Conservation (phyloP, 2,113 vertebrate species). For the Tupaia chinensis region DNA sequence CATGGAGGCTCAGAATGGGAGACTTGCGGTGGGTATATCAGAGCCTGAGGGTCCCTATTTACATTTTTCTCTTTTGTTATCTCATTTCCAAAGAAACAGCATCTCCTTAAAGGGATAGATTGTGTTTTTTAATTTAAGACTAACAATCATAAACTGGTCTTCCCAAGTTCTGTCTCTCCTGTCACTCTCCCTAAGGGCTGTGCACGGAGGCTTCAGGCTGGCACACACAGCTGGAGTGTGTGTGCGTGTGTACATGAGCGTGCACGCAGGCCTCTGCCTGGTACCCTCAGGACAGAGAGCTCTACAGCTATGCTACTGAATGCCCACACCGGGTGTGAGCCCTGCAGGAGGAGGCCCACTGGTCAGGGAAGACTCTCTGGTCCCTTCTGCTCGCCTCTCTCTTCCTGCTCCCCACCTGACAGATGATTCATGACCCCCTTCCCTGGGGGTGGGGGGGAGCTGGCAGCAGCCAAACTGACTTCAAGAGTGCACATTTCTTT, state of each 20-base stretch:
- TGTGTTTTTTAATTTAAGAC: neutral
- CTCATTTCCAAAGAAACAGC: neutral
- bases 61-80: neutral
- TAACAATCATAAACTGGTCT: neutral
- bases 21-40: neutral
- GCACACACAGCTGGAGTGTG: neutral
- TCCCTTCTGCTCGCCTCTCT: neutral
- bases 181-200: neutral
- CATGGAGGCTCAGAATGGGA: neutral
- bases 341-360: neutral
- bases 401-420: neutral
- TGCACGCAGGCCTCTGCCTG: neutral
- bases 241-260: neutral
- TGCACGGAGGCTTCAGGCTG: neutral
- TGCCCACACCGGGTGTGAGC: neutral
- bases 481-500: neutral
- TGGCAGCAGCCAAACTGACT: neutral
- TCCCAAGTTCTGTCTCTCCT: neutral
- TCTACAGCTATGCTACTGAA: neutral
- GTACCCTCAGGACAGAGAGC: neutral
- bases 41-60: neutral
- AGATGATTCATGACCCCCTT: neutral
- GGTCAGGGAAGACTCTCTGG: neutral
- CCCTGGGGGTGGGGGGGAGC: neutral
- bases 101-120: constrained; percentile 13